These are phyloP conservation scores for Drosophila gaucha DNA, from an alignment of 2,888 invertebrate species.

Conservation along the genomic window DNA sequence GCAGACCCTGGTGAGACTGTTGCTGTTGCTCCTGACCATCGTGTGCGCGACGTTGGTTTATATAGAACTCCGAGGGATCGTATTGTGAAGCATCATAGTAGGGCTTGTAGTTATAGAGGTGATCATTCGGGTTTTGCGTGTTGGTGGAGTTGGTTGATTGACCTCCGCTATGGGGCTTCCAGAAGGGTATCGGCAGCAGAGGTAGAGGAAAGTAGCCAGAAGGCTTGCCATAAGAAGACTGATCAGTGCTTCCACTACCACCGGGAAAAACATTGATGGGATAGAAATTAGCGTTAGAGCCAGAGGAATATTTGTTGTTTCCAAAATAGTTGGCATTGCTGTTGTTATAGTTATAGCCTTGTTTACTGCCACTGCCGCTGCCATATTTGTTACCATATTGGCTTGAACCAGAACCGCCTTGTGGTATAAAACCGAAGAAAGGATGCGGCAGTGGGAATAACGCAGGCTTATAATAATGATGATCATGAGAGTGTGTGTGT, in stretches of 20 bases:
- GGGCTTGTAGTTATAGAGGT: conserved; percentile 23
- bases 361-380: conserved; percentile 3
- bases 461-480: conserved; percentile 33
- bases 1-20: conserved; percentile 11
- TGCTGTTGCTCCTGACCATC: neutral
- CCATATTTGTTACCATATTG: no score
- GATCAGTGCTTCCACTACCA: neutral
- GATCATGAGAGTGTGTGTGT: conserved; percentile 8
- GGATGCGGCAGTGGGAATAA: conserved; percentile 25
- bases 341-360: neutral
- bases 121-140: neutral
- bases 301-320: neutral
- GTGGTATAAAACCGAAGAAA: conserved; percentile 3
- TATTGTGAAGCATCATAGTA: neutral
- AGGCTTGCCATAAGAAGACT: conserved; percentile 12
- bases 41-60: neutral
- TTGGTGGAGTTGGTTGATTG: neutral
- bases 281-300: neutral
- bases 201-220: conserved; percentile 33
- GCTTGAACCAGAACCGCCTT: neutral
- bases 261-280: neutral
- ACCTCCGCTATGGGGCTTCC: conserved; percentile 5
- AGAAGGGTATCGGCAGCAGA: conserved; percentile 58
- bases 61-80: neutral
- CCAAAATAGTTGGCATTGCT: no score